These are phyloP conservation scores for Drosophila pseudoananassae DNA, from an alignment of 1,140 invertebrate species.

Conservation along the genomic window DNA sequence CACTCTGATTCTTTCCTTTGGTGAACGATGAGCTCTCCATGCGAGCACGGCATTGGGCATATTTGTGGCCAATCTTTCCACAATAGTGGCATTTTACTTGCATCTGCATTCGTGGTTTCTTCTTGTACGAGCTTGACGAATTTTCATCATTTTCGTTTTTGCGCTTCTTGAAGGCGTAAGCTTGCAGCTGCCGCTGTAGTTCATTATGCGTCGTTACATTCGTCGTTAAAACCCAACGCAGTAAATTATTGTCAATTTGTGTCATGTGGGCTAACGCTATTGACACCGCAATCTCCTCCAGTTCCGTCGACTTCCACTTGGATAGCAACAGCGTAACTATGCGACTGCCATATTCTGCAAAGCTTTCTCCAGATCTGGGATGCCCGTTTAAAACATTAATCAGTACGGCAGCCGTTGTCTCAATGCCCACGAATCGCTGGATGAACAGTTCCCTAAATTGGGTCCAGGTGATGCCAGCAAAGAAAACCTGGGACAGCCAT, in stretches of 20 bases:
- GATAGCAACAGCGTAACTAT: constrained; percentile 23
- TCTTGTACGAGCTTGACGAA: constrained; percentile 4
- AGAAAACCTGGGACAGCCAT: constrained; percentile 19
- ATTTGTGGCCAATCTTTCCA: constrained; percentile 6
- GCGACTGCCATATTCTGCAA: constrained; percentile 28
- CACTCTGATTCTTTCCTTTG: too few species aligned
- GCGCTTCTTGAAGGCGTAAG: constrained; percentile 33
- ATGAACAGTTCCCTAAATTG: constrained; percentile 24
- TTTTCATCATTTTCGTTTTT: constrained; percentile 11
- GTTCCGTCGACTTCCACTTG: constrained; percentile 8
- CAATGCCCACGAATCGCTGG: constrained; percentile 31
- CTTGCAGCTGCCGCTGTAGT: constrained; percentile 1
- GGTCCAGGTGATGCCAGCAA: constrained; percentile 22
- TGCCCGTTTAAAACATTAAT: constrained; percentile 30
- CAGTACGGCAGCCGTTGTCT: constrained; percentile 26
- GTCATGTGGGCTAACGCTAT: constrained; percentile 31
- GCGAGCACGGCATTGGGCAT: too few species aligned
- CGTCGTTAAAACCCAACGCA: constrained; percentile 24
- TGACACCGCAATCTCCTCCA: constrained; percentile 23
- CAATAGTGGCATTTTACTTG: constrained; percentile 28
- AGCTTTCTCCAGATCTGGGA: not conserved
- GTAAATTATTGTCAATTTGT: constrained; percentile 30
- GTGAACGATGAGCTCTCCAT: too few species aligned
- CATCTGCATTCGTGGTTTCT: constrained; percentile 1
- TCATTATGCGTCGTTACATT: constrained; percentile 26